Evolutionary conservation across 1,140 invertebrate genomes (phyloP), one percentile per base, ranked within the genome.

Genomic region (Drosophila seguyi): DNA sequence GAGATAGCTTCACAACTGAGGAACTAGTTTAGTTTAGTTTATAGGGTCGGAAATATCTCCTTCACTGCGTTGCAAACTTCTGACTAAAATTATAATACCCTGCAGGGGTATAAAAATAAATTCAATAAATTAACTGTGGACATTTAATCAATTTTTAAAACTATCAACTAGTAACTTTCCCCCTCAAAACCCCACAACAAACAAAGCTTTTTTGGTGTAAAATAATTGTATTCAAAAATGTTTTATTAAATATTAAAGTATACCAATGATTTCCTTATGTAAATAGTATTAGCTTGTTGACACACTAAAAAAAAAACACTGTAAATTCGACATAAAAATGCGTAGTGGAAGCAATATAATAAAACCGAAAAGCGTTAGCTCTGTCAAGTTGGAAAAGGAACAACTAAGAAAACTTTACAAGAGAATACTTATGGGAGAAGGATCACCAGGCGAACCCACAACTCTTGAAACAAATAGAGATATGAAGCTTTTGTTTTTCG

Each of bases 231-330:
- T 42, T 31, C 16, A 31, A 60, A 25, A 31, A n/a, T 63, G 16
- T 25, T 41, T 31, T 41, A 60, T 59, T 62, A 22, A 62, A 41
- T 63, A 42, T 57, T 39, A 59, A 22, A 29, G 25, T 59, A 31
- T 63, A 60, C 55, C 36, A 63, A 31, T 58, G 29, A 20, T 59
- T 63, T 20, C 20, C 31, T 22, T 63, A 36, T 39, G n/a, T 57
- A 59, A 58, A 41, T 60, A 20, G 16, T 61, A 63, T 63, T 63
- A 14, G 36, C 53, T 60, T 63, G 38, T 42, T 63, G 56, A 60
- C 57, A 38, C 38, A 63, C n/a, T n/a, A n/a, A n/a, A n/a, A n/a
- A n/a, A n/a, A n/a, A n/a, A 16, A 61, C 61, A 18, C 38, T 13
- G 36, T 61, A 61, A 42, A n/a, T 41, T 42, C 27, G n/a, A 42